Evolutionary conservation across 2,113 vertebrate genomes (phyloP), one percentile per base, ranked within the genome.

Genomic region (Chascanopsetta lugubris): DNA sequence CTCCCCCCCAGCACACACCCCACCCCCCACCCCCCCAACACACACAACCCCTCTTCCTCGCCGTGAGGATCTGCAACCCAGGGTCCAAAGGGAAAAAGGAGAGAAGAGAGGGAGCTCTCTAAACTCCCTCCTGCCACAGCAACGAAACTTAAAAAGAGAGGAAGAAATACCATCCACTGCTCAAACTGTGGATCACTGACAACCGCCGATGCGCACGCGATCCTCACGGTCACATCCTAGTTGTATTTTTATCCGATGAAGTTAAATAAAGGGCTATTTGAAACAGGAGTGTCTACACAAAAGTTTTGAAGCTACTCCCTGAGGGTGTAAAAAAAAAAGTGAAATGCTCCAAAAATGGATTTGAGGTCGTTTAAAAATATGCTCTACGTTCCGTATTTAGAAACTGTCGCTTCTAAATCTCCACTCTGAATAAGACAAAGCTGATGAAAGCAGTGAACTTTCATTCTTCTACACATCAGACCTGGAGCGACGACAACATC

Each of bases 11-110:
- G 22, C 53, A 40, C 21, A 24, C 34, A 21, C 29, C 12, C 1
- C 51, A 7, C 49, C 2, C 48, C 12, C 20, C 15, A 12, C 9
- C 18, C 5, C 53, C 1, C 18, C 21, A 29, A 38, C 17, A 26
- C 42, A 40, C 46, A 59, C 68, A 30, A 74, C 47, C 70, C 61
- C 66, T 68, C 73, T 73, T 72, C 61, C 75, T 80, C 48, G 68
- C 85, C 70, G 84, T 21, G 55, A 87, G 85, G 84, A 87, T 81
- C 84, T 75, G 75, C 80, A 81, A 75, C 71, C 64, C 57, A 86
- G 68, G 82, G 75, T 84, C 80, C 82, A 74, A 71, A 69, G 78
- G 80, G 17, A 18, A 42, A 71, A 71, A 47, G 85, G 61, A 55
- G 47, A 72, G 61, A 61, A 46, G 42, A 76, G 75, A 69, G 36